Evolutionary conservation across 2,797 vertebrate genomes (phyloP), one percentile per base, ranked within the genome.

Genomic region (Spheniscus humboldti): DNA sequence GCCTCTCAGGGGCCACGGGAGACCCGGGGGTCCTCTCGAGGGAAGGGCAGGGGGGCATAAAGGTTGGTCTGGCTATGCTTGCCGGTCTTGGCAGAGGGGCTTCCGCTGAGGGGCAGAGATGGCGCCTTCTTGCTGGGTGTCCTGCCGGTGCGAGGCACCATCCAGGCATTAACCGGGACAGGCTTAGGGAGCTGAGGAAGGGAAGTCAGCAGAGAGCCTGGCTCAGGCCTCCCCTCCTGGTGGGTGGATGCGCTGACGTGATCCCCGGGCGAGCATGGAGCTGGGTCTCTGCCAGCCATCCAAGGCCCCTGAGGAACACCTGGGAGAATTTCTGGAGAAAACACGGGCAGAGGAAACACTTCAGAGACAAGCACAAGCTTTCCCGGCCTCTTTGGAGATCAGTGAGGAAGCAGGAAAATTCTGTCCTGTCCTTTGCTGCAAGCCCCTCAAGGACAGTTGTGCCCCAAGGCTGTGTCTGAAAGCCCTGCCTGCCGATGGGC

Each of bases 1-100:
- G 35, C 48, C 35, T 27, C 5, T 7, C 31, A 33, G 37, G 24
- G 25, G 20, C 11, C 47, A 16, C 20, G 9, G 86, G 50, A 53
- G 37, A 57, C 3, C 23, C 6, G 9, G 8, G n/a, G 25, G 6
- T 74, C 6, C n/a, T 57, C 31, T n/a, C 31, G 16, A 62, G 30
- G 60, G 60, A 73, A 55, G 45, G 30, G 48, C 39, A 14, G 7
- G 9, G 47, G 13, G 20, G 9, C 3, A 0, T 16, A 19, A 41
- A 19, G 1, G 15, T 9, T 52, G 48, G 7, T 68, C 23, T 56
- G n/a, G 45, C 27, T 43, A 0, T 0, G 2, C 25, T 30, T 62
- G 82, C 41, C 1, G 1, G 25, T 62, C 43, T 30, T 35, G 56
- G 60, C 67, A 76, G 53, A 78, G 67, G 55, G 28, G 28, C 22